Percentiles rank a stretch among this genome's conserved stretches.
phyloP scores from a whole-genome alignment of 2,888 invertebrate species.

The Crepidodera aurea region DNA sequence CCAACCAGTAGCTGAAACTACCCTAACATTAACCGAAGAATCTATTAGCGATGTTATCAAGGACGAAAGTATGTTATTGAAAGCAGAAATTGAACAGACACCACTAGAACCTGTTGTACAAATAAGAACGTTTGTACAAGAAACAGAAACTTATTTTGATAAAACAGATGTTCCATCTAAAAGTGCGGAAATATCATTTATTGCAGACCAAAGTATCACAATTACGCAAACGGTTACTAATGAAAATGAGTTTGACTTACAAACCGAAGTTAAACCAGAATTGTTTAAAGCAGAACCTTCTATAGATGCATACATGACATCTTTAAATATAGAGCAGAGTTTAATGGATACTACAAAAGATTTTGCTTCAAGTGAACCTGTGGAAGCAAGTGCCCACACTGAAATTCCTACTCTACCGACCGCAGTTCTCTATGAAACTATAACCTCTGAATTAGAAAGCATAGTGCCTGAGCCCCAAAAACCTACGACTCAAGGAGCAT shows the following conservation, averaged over 20 bases:
- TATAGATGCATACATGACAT: slow-evolving; percentile 61
- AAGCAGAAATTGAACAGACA: slow-evolving; percentile 61
- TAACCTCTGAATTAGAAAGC: slow-evolving; percentile 61
- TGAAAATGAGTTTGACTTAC: slow-evolving; percentile 61
- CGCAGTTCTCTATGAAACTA: slow-evolving; percentile 61
- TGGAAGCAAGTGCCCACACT: slow-evolving; percentile 54
- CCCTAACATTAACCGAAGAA: slow-evolving; percentile 57
- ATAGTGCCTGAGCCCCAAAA: slow-evolving; percentile 49
- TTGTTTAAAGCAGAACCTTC: slow-evolving; percentile 55
- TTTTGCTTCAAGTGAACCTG: slow-evolving; percentile 55
- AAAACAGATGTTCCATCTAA: slow-evolving; percentile 56
- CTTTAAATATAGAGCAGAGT: slow-evolving; percentile 63
- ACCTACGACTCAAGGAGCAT: slow-evolving; percentile 59
- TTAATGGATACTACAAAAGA: slow-evolving; percentile 58
- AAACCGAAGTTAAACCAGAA: slow-evolving; percentile 54
- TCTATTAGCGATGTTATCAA: slow-evolving; percentile 47
- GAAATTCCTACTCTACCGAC: slow-evolving; percentile 58
- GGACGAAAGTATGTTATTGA: slow-evolving; percentile 56
- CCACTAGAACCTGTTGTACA: slow-evolving; percentile 61
- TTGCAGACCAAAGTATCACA: slow-evolving; percentile 59
- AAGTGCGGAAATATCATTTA: slow-evolving; percentile 59
- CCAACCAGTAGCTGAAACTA: slow-evolving; percentile 62
- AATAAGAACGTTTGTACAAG: slow-evolving; percentile 58
- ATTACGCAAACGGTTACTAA: slow-evolving; percentile 64
- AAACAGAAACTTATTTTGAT: slow-evolving; percentile 60